Percentiles rank a stretch among this genome's conserved stretches.
Evolutionary conservation across 1,140 invertebrate genomes (phyloP).

Genomic region (Macrocentrus cingulum): DNA sequence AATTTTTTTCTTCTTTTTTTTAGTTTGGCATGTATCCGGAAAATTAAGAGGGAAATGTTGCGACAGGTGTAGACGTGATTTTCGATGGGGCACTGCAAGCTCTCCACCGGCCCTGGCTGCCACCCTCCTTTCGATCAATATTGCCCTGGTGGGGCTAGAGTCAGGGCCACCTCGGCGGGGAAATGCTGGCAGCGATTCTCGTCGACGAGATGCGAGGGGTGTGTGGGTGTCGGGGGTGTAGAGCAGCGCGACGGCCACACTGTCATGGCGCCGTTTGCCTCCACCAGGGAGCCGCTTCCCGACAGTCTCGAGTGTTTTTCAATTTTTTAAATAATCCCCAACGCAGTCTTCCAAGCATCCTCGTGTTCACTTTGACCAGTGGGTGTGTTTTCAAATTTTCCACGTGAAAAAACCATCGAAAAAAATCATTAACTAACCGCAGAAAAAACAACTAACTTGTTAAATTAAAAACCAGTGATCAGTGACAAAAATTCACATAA

Average conservation of each 20-base stretch:
- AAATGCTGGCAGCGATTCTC: not conserved
- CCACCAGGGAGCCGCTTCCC: conserved; percentile 40
- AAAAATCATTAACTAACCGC: too few relatives aligned
- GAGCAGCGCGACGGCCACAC: conserved; percentile 36
- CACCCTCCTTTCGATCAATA: conserved; percentile 30
- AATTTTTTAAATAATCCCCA: too few relatives aligned
- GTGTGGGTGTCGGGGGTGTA: conserved; percentile 18
- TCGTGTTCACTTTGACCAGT: too few relatives aligned
- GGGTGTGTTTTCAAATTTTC: too few relatives aligned
- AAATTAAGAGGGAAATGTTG: not conserved
- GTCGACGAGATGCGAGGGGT: conserved; percentile 18
- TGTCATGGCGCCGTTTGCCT: conserved; percentile 57
- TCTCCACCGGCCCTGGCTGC: conserved; percentile 27
- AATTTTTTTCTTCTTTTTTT: too few relatives aligned
- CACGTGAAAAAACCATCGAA: too few relatives aligned
- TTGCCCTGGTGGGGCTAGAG: conserved; percentile 23
- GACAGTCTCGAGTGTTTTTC: conserved; percentile 32
- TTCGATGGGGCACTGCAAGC: conserved; percentile 14
- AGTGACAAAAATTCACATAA: too few relatives aligned
- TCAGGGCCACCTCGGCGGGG: conserved; percentile 10
- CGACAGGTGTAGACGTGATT: not conserved
- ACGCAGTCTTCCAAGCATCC: too few relatives aligned
- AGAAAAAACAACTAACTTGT: too few relatives aligned
- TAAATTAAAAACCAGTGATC: too few relatives aligned
- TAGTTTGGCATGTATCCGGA: too few relatives aligned